These are phyloP conservation scores for Falco punctatus DNA, from an alignment of 2,113 vertebrate species.

Conservation along the genomic window DNA sequence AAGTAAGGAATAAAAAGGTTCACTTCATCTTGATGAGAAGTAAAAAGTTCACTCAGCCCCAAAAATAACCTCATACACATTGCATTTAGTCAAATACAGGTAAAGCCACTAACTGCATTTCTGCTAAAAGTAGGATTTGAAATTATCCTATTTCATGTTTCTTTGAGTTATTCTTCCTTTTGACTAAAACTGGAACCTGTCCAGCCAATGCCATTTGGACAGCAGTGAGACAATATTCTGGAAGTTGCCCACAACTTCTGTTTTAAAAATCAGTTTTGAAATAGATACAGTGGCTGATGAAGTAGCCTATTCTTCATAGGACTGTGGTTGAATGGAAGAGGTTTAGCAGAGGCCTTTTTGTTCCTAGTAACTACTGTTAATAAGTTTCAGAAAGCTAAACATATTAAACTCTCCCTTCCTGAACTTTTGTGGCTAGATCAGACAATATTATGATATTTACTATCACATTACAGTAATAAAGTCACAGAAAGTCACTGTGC, in stretches of 20 bases:
- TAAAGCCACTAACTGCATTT: not conserved
- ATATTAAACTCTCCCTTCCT: not conserved
- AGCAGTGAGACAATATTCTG: not conserved
- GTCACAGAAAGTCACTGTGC: not conserved
- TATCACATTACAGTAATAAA: not conserved
- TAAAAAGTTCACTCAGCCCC: not conserved
- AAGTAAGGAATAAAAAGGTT: not conserved
- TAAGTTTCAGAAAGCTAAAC: not conserved
- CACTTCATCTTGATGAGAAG: not conserved
- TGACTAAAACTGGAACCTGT: not conserved
- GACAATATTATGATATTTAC: not conserved
- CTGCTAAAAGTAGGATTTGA: not conserved
- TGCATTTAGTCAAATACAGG: not conserved
- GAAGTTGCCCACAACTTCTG: not conserved
- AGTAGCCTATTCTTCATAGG: not conserved
- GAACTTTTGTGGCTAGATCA: not conserved
- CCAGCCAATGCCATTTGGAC: not conserved
- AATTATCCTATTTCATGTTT: not conserved
- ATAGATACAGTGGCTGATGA: not conserved
- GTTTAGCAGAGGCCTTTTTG: conserved; percentile 13
- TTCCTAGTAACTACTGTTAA: not conserved
- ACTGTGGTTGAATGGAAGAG: not conserved
- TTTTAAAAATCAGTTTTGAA: conserved; percentile 34
- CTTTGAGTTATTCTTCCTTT: not conserved
- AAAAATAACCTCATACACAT: not conserved